A percentile compares a stretch with the other conserved stretches of the same genome.
These are phyloP conservation scores for Doris montereyensis DNA, from an alignment of 2,888 invertebrate genomes.

Conservation along the genomic window DNA sequence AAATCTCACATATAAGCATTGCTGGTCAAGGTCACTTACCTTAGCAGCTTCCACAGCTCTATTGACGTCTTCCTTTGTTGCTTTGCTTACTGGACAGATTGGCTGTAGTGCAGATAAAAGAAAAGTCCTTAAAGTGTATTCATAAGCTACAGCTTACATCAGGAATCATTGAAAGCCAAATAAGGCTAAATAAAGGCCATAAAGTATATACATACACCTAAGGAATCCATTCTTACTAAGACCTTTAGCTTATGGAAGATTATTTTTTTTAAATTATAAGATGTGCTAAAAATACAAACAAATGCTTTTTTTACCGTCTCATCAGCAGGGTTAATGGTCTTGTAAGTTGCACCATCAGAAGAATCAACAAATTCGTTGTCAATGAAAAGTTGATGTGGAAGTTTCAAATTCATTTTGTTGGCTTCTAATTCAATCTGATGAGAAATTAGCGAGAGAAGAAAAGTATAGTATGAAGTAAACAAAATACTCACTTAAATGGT, in stretches of 20 bases:
- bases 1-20: too few relatives aligned
- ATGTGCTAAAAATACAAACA: too few relatives aligned
- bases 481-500: neutral
- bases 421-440: constrained; percentile 78
- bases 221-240: too few relatives aligned
- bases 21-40: constrained; percentile 72
- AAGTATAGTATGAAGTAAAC: neutral
- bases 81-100: constrained; percentile 75
- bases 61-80: constrained; percentile 86
- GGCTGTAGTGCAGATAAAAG: too few relatives aligned
- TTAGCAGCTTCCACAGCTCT: constrained; percentile 90
- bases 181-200: too few relatives aligned
- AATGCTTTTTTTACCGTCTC: constrained; percentile 78
- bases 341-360: constrained; percentile 78
- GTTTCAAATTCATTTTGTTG: constrained; percentile 87
- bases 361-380: constrained; percentile 89
- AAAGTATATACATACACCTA: too few relatives aligned
- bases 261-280: too few relatives aligned
- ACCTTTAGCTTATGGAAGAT: too few relatives aligned
- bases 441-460: too few relatives aligned
- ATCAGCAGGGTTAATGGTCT: constrained; percentile 86
- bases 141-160: too few relatives aligned
- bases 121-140: too few relatives aligned
- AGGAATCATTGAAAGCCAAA: too few relatives aligned
- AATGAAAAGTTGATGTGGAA: constrained; percentile 93